Evolutionary conservation across 2,888 invertebrate species (phyloP), one percentile per base, ranked within the genome.

Genomic region (Dilophus febrilis): DNA sequence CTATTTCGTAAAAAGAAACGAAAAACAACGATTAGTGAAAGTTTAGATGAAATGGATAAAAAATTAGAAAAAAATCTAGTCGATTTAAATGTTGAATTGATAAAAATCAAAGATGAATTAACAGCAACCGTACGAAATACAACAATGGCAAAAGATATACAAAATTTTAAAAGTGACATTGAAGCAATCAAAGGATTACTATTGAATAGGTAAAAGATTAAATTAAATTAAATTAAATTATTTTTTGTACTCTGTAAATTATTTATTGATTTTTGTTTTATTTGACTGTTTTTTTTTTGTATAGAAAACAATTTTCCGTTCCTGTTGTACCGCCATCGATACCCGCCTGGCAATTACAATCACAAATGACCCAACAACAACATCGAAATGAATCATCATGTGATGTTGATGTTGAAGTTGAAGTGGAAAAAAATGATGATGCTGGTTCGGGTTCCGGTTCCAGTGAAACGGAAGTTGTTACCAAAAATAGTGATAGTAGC

Each of bases 301-400:
- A 40, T 47, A 80, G 84, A 52, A 84, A 83, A 59, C 84, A 84
- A 63, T 85, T 85, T 58, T 79, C 84, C 16, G 70, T 74, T 11
- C 70, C 81, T 3, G 63, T 70, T 1, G 70, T 73, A 19, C 72
- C 74, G 1, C 72, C 77, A 2, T 80, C 81, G 2, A 84, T 85
- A 49, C 84, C 85, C 16, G 73, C 80, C 12, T 85, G 85, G 85
- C 84, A 85, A 57, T 62, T 82, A 43, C 73, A 53, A 18, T 50
- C 56, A 3, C 43, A 44, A 32, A 52, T 49, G 12, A 34, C 28
- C 16, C 10, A 17, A 11, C 54, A 67, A 62, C 19, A 67, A 58
- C 57, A 57, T 33, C 36, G 36, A 16, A n/a, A n/a, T n/a, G n/a
- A n/a, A n/a, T n/a, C n/a, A n/a, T n/a, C n/a, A n/a, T 35, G 26